phyloP scores from a whole-genome alignment of 2,113 vertebrate genomes.

The Platysternon megacephalum region DNA sequence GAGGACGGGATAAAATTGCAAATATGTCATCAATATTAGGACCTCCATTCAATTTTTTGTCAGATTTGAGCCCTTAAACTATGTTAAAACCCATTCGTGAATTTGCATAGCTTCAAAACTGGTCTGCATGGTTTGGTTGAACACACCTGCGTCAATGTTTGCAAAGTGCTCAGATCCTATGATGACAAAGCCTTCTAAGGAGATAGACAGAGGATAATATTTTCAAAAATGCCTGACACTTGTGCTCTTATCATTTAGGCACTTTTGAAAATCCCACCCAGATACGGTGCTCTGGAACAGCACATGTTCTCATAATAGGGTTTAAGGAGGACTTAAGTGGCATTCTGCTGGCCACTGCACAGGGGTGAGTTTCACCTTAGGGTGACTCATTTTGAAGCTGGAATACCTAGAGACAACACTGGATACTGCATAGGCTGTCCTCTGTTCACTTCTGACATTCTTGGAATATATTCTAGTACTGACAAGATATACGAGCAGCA shows the following conservation, averaged over 20 bases:
- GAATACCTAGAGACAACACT: background rate
- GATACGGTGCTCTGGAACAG: background rate
- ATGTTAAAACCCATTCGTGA: background rate
- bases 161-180: background rate
- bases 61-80: background rate
- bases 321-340: background rate
- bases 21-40: background rate
- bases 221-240: background rate
- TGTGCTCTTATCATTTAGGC: background rate
- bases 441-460: background rate
- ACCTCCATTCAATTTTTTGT: background rate
- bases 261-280: background rate
- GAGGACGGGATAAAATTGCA: background rate
- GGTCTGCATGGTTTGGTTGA: background rate
- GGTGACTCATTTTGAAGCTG: background rate
- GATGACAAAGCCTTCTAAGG: background rate
- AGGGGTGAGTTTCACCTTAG: background rate
- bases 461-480: background rate
- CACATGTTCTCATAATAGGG: accelerated
- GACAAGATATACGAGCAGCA: background rate
- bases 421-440: background rate
- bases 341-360: background rate
- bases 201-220: background rate
- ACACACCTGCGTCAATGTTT: background rate
- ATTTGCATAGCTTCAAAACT: background rate